These are phyloP conservation scores for Porites evermanni DNA, from an alignment of 92 coral and sea anemone genomes.

Conservation along the genomic window DNA sequence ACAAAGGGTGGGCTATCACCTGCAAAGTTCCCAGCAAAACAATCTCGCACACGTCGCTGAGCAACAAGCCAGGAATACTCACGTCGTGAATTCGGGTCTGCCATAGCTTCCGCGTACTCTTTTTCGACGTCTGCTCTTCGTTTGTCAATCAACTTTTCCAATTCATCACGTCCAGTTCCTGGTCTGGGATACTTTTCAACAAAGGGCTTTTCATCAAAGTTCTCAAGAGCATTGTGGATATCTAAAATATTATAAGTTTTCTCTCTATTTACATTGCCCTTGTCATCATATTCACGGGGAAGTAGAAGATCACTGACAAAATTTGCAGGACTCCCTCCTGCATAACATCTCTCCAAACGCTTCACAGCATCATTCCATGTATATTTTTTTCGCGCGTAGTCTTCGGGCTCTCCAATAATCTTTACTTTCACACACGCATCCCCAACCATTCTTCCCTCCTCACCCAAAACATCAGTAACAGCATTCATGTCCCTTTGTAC, in stretches of 20 bases:
- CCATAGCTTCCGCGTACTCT: background rate
- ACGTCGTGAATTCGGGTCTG: background rate
- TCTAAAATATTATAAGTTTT: background rate
- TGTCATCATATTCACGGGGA: no score
- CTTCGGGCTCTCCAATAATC: background rate
- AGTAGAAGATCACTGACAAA: no score
- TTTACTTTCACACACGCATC: background rate
- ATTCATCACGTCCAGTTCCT: background rate
- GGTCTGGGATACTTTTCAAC: background rate
- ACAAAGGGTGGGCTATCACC: background rate
- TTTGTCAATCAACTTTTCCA: background rate
- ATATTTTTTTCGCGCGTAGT: background rate
- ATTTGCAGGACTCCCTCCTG: background rate
- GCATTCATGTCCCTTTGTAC: background rate
- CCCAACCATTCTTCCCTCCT: background rate
- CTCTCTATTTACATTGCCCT: background rate
- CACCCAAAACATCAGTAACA: background rate
- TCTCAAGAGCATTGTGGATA: background rate
- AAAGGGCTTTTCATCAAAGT: background rate
- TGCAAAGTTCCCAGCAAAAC: conserved; percentile 25
- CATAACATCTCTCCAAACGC: background rate
- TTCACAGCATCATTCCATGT: background rate
- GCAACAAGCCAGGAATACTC: conserved; percentile 25
- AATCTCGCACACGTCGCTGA: conserved; percentile 17
- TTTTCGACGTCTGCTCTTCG: conserved; percentile 11